Conservation (phyloP, 2,888 invertebrate genomes). For the Augiades crinisus region DNA sequence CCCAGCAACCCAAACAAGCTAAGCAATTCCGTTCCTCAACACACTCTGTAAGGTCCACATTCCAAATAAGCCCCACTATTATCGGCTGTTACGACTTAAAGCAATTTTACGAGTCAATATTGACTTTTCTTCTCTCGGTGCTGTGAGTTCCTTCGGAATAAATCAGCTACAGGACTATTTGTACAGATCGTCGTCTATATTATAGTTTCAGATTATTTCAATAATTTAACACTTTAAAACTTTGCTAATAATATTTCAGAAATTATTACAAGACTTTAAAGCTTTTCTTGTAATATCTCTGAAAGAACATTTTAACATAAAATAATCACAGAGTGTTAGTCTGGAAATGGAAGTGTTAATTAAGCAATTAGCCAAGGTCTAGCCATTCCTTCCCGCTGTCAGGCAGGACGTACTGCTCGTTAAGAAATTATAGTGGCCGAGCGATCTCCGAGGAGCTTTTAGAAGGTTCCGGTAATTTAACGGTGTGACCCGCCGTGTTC, state of each 20-base stretch:
- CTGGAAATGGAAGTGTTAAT: conserved; percentile 55
- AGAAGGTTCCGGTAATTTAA: conserved; percentile 20
- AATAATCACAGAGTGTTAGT: conserved; percentile 8
- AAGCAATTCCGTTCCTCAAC: conserved; percentile 57
- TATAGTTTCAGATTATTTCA: too few relatives aligned
- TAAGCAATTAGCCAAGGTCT: conserved; percentile 58
- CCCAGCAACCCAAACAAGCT: conserved; percentile 42
- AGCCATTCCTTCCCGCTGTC: conserved; percentile 35
- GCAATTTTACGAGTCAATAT: conserved; percentile 78
- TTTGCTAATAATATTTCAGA: background rate
- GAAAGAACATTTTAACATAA: background rate
- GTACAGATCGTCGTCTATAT: background rate
- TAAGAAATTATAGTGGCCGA: conserved; percentile 46
- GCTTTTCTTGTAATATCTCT: background rate
- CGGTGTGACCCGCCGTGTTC: background rate
- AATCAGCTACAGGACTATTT: conserved; percentile 41
- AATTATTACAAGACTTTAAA: background rate
- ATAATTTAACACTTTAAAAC: background rate
- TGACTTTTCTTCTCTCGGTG: conserved; percentile 68
- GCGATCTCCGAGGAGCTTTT: conserved; percentile 28
- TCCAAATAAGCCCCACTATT: conserved; percentile 58
- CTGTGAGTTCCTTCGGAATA: conserved; percentile 65
- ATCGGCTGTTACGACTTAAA: conserved; percentile 71
- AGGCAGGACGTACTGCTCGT: conserved; percentile 43
- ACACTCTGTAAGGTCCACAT: conserved; percentile 61